These are phyloP conservation scores for Vipera ursinii DNA, from an alignment of 2,797 vertebrate genomes.

Conservation along the genomic window DNA sequence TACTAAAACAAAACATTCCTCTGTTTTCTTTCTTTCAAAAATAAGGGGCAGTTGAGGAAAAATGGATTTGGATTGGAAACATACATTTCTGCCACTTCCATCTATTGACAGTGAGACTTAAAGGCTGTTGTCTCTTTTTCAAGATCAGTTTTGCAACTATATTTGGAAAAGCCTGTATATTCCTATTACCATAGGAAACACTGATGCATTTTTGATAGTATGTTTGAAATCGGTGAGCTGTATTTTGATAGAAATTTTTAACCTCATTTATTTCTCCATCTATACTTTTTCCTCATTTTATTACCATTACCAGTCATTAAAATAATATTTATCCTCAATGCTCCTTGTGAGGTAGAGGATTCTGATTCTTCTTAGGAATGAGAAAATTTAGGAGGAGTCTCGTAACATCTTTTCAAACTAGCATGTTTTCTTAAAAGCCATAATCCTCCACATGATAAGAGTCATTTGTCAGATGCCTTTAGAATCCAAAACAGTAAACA, in stretches of 20 bases:
- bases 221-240: background rate
- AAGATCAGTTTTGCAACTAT: background rate
- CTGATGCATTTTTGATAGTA: background rate
- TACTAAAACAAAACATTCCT: background rate
- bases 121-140: background rate
- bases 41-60: background rate
- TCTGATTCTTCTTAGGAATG: background rate
- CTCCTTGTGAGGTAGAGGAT: background rate
- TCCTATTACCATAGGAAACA: rapidly evolving
- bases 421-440: background rate
- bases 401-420: background rate
- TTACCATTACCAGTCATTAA: background rate
- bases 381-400: background rate
- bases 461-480: background rate
- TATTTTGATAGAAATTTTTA: background rate
- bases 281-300: rapidly evolving
- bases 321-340: background rate
- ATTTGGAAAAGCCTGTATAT: rapidly evolving
- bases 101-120: rapidly evolving
- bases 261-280: background rate
- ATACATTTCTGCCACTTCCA: background rate
- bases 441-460: background rate
- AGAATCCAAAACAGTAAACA: background rate
- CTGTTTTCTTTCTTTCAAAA: background rate
- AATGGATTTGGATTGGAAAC: background rate